Percentiles rank a stretch among this genome's conserved stretches.
Conservation (phyloP, 1,140 invertebrate species). For the Eurosta solidaginis region DNA sequence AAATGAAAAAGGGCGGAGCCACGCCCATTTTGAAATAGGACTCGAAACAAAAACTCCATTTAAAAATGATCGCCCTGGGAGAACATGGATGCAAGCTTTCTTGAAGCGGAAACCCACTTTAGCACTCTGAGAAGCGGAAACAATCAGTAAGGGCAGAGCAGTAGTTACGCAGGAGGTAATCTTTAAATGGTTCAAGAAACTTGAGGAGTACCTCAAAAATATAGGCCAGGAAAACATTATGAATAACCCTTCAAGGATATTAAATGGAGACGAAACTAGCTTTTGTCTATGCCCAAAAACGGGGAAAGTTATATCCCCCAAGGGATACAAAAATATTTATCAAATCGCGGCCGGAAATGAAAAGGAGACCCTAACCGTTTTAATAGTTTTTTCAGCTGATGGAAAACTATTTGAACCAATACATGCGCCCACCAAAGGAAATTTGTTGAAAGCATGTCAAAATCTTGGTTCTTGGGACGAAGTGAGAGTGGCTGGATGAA, state of each 20-base stretch:
- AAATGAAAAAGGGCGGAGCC: no score
- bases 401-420: constrained; percentile 35
- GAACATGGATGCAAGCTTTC: constrained; percentile 44
- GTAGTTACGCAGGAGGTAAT: constrained; percentile 3
- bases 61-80: constrained; percentile 35
- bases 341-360: constrained; percentile 45
- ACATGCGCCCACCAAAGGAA: no score
- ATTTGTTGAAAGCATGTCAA: no score
- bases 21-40: no score
- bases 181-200: not conserved
- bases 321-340: constrained; percentile 50
- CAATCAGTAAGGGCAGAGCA: constrained; percentile 34
- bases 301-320: constrained; percentile 49
- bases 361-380: constrained; percentile 56
- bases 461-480: constrained; percentile 35
- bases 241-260: no score
- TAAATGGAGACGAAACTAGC: no score
- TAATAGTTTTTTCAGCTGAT: constrained; percentile 43
- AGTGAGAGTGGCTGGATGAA: no score
- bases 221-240: constrained; percentile 41
- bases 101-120: constrained; percentile 44
- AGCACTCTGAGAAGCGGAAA: constrained; percentile 41
- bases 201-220: constrained; percentile 23
- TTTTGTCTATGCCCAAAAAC: constrained; percentile 50
- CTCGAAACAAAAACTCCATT: not conserved